Conservation (phyloP, 1,140 invertebrate genomes). For the Lasioglossum baleicum region DNA sequence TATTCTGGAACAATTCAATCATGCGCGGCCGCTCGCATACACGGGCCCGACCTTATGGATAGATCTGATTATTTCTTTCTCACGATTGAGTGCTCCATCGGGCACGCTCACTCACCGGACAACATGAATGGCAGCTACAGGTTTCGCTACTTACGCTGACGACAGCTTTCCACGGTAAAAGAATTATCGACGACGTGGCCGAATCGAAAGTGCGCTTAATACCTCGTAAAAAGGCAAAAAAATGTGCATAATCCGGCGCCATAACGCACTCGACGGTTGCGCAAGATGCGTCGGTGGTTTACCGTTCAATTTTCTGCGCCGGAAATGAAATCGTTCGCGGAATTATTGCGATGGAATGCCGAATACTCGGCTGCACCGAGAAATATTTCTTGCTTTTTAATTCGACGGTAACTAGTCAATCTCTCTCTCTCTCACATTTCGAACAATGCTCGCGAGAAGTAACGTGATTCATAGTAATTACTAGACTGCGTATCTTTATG, state of each 20-base stretch:
- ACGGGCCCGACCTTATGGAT: constrained; percentile 11
- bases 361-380: too few species aligned
- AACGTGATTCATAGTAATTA: too few species aligned
- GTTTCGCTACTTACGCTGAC: constrained; percentile 33
- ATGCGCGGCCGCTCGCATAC: not conserved
- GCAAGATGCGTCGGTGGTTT: not conserved
- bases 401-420: too few species aligned
- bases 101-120: not conserved
- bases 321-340: constrained; percentile 12
- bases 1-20: constrained; percentile 26
- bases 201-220: constrained; percentile 26
- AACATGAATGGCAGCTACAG: constrained; percentile 37
- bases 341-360: not conserved
- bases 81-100: constrained; percentile 29
- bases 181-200: not conserved
- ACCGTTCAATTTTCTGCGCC: not conserved
- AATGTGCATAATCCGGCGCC: not conserved
- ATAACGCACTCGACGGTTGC: not conserved
- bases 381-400: too few species aligned
- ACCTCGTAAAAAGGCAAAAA: constrained; percentile 2
- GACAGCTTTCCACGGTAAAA: constrained; percentile 8
- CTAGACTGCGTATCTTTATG: too few species aligned
- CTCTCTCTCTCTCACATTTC: too few species aligned
- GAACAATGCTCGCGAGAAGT: too few species aligned
- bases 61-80: constrained; percentile 42